These are phyloP conservation scores for Ciconia boyciana DNA, from an alignment of 2,113 vertebrate genomes.

Conservation along the genomic window DNA sequence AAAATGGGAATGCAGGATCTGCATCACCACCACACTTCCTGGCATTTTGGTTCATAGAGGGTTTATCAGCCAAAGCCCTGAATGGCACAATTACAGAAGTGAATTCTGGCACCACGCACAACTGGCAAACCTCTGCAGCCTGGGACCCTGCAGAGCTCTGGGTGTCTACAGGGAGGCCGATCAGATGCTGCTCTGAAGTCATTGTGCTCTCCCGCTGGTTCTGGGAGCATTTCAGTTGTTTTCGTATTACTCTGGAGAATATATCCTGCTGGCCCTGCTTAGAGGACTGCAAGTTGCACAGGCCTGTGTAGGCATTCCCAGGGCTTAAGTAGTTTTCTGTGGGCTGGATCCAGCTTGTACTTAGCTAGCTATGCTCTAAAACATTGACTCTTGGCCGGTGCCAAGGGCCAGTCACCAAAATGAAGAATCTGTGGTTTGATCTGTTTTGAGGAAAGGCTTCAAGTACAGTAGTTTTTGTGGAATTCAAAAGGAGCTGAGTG, in stretches of 20 bases:
- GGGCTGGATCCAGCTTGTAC: neutral
- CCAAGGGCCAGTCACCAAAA: neutral
- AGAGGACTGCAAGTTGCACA: neutral
- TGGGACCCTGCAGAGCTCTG: neutral
- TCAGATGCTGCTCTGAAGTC: neutral
- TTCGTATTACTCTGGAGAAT: neutral
- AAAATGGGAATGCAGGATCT: neutral
- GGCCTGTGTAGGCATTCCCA: neutral
- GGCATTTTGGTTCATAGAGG: neutral
- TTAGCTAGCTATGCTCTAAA: neutral
- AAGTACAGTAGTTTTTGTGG: neutral
- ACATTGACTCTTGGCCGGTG: neutral
- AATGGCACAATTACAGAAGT: neutral
- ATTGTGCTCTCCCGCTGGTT: neutral
- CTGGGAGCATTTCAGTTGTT: neutral
- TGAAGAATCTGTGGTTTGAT: neutral
- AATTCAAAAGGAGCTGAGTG: neutral
- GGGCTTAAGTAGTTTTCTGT: neutral
- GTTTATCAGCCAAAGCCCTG: neutral
- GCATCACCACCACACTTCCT: rapidly evolving
- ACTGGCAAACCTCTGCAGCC: neutral
- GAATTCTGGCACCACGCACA: neutral
- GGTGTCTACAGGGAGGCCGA: rapidly evolving
- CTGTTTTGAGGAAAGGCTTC: neutral
- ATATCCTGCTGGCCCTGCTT: neutral